Evolutionary conservation across 1,140 invertebrate genomes (phyloP).

Genomic region (Episyrphus balteatus): DNA sequence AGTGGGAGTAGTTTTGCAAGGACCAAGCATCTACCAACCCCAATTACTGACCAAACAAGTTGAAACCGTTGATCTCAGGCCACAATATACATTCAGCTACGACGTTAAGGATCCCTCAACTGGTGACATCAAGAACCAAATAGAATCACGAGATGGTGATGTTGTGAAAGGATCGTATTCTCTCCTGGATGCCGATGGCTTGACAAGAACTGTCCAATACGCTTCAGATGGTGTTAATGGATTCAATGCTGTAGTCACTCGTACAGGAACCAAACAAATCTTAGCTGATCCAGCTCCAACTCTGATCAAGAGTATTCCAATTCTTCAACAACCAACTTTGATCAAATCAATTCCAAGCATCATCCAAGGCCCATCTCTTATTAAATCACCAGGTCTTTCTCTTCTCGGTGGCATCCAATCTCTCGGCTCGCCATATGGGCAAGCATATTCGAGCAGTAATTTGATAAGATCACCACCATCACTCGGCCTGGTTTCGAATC

Average conservation of each 20-base stretch:
- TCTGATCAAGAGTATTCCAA: too few relatives aligned
- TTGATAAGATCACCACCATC: too few relatives aligned
- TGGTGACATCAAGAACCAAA: constrained; percentile 44
- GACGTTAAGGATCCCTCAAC: constrained; percentile 41
- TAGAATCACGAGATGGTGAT: constrained; percentile 45
- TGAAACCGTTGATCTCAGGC: constrained; percentile 29
- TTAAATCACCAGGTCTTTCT: too few relatives aligned
- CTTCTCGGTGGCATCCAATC: too few relatives aligned
- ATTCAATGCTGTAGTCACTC: constrained; percentile 35
- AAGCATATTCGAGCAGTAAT: too few relatives aligned
- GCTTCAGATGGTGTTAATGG: constrained; percentile 30
- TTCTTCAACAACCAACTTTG: too few relatives aligned
- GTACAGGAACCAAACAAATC: constrained; percentile 27
- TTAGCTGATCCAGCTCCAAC: constrained; percentile 15
- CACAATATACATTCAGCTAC: constrained; percentile 42
- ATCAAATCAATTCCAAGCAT: too few relatives aligned
- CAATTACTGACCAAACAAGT: constrained; percentile 23
- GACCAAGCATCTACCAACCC: constrained; percentile 8
- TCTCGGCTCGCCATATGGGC: too few relatives aligned
- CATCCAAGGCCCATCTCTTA: too few relatives aligned
- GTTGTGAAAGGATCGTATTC: constrained; percentile 36
- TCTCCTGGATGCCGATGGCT: constrained; percentile 30
- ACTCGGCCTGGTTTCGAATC: too few relatives aligned
- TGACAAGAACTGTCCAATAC: constrained; percentile 32
- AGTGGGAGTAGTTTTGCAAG: constrained; percentile 13